phyloP scores from a whole-genome alignment of 2,888 invertebrate genomes.

The Acrobasis repandana region DNA sequence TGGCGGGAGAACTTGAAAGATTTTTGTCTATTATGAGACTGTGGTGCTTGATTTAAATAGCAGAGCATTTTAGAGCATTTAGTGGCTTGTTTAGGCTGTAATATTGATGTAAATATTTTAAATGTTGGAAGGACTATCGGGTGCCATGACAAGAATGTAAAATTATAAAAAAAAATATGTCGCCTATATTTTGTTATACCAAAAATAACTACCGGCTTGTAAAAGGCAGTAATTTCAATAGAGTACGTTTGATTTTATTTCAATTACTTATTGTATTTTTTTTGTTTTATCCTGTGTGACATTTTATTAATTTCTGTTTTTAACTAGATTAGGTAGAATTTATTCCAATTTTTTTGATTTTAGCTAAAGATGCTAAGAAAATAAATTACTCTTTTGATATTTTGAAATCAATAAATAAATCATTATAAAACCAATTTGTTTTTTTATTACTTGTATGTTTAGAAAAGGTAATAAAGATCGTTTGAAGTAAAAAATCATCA shows the following conservation, averaged over 20 bases:
- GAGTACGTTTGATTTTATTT: constrained; percentile 11
- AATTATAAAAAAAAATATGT: constrained; percentile 27
- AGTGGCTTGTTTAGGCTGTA: constrained; percentile 53
- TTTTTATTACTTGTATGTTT: neutral
- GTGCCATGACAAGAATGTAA: constrained; percentile 58
- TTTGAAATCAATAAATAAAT: constrained; percentile 39
- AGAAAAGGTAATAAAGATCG: too few relatives aligned
- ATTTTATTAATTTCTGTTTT: constrained; percentile 33
- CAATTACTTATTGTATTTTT: constrained; percentile 30
- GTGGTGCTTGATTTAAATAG: constrained; percentile 65
- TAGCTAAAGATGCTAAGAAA: constrained; percentile 31
- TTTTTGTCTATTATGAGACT: constrained; percentile 37
- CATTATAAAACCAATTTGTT: constrained; percentile 25
- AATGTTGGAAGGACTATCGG: constrained; percentile 44
- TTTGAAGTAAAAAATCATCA: too few relatives aligned
- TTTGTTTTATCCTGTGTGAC: constrained; percentile 32
- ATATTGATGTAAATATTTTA: constrained; percentile 54
- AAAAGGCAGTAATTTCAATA: constrained; percentile 9
- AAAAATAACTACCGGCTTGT: constrained; percentile 28
- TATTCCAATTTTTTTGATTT: constrained; percentile 40
- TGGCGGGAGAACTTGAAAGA: constrained; percentile 20
- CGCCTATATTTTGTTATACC: constrained; percentile 27
- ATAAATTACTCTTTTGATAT: constrained; percentile 34
- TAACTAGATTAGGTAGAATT: constrained; percentile 42
- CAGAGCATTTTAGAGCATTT: constrained; percentile 79